Conservation (phyloP, 2,113 vertebrate species). For the Aldabrachelys gigantea region DNA sequence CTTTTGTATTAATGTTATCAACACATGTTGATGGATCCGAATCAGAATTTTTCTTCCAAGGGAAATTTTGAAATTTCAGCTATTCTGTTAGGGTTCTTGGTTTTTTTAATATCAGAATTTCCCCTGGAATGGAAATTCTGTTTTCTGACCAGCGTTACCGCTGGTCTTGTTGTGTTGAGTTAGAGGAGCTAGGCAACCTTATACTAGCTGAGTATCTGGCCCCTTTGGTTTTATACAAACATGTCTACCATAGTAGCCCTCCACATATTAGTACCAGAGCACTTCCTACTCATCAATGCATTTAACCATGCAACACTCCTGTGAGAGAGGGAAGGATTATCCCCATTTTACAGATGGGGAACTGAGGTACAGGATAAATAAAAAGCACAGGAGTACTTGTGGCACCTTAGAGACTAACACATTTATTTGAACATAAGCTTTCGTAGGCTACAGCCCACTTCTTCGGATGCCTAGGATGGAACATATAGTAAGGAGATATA, state of each 20-base stretch:
- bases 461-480: no score
- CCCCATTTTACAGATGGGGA: background rate
- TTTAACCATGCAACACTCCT: background rate
- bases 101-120: background rate
- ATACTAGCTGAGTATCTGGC: background rate
- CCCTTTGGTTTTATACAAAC: background rate
- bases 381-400: background rate
- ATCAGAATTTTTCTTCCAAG: background rate
- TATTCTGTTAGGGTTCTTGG: background rate
- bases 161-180: background rate
- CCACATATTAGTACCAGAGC: background rate
- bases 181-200: background rate
- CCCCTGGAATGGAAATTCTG: background rate
- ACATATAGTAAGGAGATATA: no score
- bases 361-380: background rate
- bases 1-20: no score
- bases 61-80: background rate
- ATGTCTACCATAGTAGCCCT: background rate
- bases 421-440: no score
- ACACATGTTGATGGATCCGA: no score
- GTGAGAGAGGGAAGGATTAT: background rate
- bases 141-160: background rate
- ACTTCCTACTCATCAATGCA: background rate
- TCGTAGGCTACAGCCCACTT: no score
- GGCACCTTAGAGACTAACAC: no score